These are phyloP conservation scores for Nyctibius bracteatus DNA, from an alignment of 2,113 vertebrate genomes.

Conservation along the genomic window DNA sequence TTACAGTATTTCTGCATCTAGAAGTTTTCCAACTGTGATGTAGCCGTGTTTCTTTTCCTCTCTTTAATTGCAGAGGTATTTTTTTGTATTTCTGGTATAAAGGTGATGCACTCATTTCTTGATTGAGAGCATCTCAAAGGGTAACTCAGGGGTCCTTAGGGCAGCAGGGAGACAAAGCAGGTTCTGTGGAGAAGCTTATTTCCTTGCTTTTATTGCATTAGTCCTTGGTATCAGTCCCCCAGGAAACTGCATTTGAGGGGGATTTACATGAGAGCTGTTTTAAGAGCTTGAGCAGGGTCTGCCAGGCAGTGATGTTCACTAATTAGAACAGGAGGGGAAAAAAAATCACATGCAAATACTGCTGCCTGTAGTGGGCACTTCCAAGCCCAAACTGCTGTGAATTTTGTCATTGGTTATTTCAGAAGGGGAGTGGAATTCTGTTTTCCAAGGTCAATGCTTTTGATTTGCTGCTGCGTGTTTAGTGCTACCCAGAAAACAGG, in stretches of 20 bases:
- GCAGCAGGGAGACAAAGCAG: not conserved
- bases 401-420: not conserved
- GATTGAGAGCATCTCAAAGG: not conserved
- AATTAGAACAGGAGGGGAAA: not conserved
- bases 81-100: not conserved
- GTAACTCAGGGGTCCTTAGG: not conserved
- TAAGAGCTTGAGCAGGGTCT: not conserved
- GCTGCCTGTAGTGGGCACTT: not conserved
- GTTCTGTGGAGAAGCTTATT: not conserved
- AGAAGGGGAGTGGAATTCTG: not conserved
- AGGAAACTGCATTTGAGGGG: not conserved
- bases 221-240: not conserved
- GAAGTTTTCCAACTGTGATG: not conserved
- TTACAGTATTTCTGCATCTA: not conserved
- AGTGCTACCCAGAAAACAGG: not conserved
- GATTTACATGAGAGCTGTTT: not conserved
- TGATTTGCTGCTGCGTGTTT: not conserved
- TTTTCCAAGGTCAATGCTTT: not conserved
- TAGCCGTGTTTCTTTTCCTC: not conserved
- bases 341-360: not conserved
- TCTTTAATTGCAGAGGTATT: not conserved
- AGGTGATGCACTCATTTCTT: not conserved
- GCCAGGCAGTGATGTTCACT: not conserved
- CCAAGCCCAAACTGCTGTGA: not conserved
- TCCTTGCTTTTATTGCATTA: not conserved